Percentiles rank a stretch among this genome's conserved stretches.
These are phyloP conservation scores for Trachemys scripta DNA, from an alignment of 2,113 vertebrate genomes.

Conservation along the genomic window DNA sequence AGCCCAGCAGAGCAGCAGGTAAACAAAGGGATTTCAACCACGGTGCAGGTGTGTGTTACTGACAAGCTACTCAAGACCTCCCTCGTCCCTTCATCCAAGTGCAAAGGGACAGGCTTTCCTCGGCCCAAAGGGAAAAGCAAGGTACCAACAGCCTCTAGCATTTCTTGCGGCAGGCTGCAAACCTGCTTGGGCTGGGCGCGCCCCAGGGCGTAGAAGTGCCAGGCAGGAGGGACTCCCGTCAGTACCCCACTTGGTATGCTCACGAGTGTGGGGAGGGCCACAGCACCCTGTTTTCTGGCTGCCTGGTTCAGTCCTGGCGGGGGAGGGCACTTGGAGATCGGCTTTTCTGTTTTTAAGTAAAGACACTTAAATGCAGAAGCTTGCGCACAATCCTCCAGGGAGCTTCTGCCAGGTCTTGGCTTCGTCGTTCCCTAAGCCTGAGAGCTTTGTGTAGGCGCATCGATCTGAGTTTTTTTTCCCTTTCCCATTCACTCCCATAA, in stretches of 20 bases:
- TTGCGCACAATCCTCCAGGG: no score
- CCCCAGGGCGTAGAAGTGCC: background rate
- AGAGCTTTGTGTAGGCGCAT: no score
- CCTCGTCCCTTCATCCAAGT: background rate
- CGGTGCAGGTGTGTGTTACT: background rate
- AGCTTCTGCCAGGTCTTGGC: no score
- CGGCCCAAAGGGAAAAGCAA: background rate
- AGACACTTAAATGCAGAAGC: no score
- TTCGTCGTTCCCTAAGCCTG: no score
- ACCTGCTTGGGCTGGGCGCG: background rate
- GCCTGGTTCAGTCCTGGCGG: background rate
- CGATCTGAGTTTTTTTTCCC: no score
- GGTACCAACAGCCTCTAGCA: background rate
- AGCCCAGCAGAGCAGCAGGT: background rate
- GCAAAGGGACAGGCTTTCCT: accelerated
- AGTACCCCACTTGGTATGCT: no score
- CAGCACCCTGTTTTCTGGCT: no score
- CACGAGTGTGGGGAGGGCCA: background rate
- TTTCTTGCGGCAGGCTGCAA: background rate
- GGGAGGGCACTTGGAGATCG: background rate
- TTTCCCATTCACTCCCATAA: no score
- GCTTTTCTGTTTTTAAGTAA: no score
- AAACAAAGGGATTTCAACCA: background rate
- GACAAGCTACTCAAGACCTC: background rate
- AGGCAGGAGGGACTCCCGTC: background rate